Evolutionary conservation across 2,797 vertebrate species (phyloP).

Genomic region (Xiphorhynchus erythropygius): DNA sequence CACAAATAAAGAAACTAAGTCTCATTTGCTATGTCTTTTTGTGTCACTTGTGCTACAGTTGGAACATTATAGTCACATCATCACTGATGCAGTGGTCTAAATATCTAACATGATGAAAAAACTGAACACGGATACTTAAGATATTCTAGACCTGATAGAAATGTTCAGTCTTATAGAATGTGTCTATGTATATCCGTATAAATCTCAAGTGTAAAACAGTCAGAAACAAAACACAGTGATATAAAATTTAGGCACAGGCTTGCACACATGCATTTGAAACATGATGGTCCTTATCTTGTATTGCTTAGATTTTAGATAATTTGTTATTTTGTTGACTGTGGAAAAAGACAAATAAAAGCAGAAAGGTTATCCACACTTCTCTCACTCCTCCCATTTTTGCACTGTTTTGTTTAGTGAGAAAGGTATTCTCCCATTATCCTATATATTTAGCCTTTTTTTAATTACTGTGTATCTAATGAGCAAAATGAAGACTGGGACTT

Average conservation of each 20-base stretch:
- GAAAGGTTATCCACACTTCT: background rate
- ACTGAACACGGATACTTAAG: background rate
- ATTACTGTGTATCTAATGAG: background rate
- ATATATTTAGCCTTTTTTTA: background rate
- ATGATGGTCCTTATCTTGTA: background rate
- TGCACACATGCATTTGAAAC: background rate
- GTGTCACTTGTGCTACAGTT: background rate
- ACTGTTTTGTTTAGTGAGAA: background rate
- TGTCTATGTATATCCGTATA: background rate
- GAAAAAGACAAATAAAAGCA: background rate
- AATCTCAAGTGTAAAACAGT: background rate
- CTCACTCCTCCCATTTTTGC: background rate
- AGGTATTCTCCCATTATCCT: background rate
- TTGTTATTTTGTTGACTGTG: background rate
- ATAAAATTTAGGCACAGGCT: background rate
- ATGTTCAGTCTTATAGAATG: background rate
- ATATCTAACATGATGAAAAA: background rate
- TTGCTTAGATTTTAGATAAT: background rate
- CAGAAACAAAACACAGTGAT: background rate
- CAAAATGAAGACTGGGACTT: background rate
- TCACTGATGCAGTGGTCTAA: background rate
- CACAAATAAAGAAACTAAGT: conserved; percentile 3
- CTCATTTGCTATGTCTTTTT: background rate
- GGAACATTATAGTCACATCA: background rate
- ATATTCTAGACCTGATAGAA: background rate